Conservation (phyloP, 2,888 invertebrate species). For the Protodeltote pygarga region DNA sequence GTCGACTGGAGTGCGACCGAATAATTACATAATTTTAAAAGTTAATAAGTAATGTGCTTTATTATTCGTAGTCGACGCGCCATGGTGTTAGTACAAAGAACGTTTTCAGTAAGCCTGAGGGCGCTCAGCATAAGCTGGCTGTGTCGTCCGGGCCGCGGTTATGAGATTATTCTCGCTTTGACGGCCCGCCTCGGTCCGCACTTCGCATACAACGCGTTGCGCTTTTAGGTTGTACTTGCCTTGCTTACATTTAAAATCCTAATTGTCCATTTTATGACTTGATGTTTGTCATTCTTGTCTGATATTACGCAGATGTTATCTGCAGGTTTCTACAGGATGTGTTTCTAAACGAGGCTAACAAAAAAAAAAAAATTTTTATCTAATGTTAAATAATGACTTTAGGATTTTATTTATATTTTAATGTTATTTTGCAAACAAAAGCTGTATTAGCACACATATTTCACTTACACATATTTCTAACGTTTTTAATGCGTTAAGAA, state of each 20-base stretch:
- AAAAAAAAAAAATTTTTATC: no score
- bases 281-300: conserved; percentile 51
- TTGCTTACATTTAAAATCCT: conserved; percentile 72
- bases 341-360: conserved; percentile 1
- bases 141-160: conserved; percentile 76
- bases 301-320: conserved; percentile 37
- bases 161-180: conserved; percentile 84
- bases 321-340: background rate
- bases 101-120: conserved; percentile 73
- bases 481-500: no score
- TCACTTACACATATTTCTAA: no score
- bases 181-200: conserved; percentile 67
- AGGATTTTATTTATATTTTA: no score
- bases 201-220: conserved; percentile 67
- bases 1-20: conserved; percentile 51
- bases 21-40: conserved; percentile 62
- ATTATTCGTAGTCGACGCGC: conserved; percentile 50
- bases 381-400: no score
- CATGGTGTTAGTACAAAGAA: conserved; percentile 71
- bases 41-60: conserved; percentile 60
- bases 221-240: conserved; percentile 65
- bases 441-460: no score
- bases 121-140: conserved; percentile 74
- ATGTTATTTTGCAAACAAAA: no score
- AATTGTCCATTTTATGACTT: conserved; percentile 71